Evolutionary conservation across 2,797 vertebrate species (phyloP).

Genomic region (Tarsius wallacei): DNA sequence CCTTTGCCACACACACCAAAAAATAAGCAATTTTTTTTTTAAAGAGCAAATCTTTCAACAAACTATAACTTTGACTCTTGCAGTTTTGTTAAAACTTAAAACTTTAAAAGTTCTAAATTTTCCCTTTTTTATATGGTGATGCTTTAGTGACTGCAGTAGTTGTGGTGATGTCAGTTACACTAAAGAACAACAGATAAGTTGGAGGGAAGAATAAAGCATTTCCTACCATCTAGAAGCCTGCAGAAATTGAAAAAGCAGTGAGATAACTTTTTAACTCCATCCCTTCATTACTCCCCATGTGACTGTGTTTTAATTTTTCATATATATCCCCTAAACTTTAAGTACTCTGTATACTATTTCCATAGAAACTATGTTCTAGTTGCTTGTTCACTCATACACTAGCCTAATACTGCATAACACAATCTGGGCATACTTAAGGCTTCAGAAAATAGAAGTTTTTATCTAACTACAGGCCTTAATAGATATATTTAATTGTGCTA

Average conservation of each 20-base stretch:
- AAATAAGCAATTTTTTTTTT: conserved; percentile 2
- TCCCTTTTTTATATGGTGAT: conserved; percentile 82
- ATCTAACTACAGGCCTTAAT: neutral
- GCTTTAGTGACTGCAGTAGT: conserved; percentile 78
- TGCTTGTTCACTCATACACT: neutral
- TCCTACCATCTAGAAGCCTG: conserved; percentile 76
- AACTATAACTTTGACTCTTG: conserved; percentile 83
- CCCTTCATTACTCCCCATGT: neutral
- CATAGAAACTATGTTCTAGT: neutral
- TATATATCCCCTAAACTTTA: conserved; percentile 7
- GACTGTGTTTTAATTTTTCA: conserved; percentile 71
- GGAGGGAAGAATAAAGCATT: conserved; percentile 84
- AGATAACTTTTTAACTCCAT: conserved; percentile 71
- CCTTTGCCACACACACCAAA: conserved; percentile 60
- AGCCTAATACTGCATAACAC: neutral
- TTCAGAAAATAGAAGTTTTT: neutral
- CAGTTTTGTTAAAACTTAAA: conserved; percentile 83
- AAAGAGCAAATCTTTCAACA: conserved; percentile 80
- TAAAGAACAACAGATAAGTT: conserved; percentile 79
- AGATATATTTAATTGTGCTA: neutral
- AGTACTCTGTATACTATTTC: neutral
- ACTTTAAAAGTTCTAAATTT: conserved; percentile 76
- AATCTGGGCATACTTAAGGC: neutral
- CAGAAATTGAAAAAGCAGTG: conserved; percentile 55
- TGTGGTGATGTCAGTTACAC: conserved; percentile 82